Evolutionary conservation across 1,140 invertebrate genomes (phyloP), one percentile per base, ranked within the genome.

Genomic region (Drosophila eugracilis): DNA sequence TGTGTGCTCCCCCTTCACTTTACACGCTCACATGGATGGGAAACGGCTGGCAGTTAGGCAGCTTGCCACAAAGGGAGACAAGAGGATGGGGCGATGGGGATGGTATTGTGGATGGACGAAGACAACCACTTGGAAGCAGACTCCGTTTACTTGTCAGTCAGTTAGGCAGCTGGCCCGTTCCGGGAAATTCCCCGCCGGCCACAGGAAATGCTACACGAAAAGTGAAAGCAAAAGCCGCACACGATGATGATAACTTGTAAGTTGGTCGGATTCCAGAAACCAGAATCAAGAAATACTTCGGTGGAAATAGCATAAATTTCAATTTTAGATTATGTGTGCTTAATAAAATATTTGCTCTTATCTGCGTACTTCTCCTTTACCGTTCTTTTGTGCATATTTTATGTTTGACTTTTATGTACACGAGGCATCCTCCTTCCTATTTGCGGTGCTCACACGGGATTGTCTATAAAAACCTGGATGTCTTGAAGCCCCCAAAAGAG

Each of bases 281-380:
- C 36, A 17, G 14, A 39, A 32, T 32, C 30, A 9, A 42, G 39
- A 36, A 19, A 41, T 22, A 26, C 75, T 39, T 66, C 47, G 52
- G 34, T 66, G 48, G 44, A 69, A 78, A 78, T 75, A 42, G 77
- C 73, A 81, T 86, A 81, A 86, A 85, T 85, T 85, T 85, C 81
- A 86, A 85, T 85, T 86, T 86, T 74, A 86, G 76, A 86, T 85
- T 86, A 70, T 85, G 67, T 70, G 73, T 77, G 73, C 73, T 81
- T 88, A 74, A 85, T 85, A 81, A 85, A 81, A 85, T 88, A 88
- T 81, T 77, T 86, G 62, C 66, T 69, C 57, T 63, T 80, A 69
- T 78, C 65, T 47, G 32, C 5, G 39, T 45, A 54, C 55, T 54
- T 58, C 44, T 32, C 28, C 28, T 34, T 14, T 21, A n/a, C 34